phyloP scores from a whole-genome alignment of 2,113 vertebrate species.

The Podarcis muralis region DNA sequence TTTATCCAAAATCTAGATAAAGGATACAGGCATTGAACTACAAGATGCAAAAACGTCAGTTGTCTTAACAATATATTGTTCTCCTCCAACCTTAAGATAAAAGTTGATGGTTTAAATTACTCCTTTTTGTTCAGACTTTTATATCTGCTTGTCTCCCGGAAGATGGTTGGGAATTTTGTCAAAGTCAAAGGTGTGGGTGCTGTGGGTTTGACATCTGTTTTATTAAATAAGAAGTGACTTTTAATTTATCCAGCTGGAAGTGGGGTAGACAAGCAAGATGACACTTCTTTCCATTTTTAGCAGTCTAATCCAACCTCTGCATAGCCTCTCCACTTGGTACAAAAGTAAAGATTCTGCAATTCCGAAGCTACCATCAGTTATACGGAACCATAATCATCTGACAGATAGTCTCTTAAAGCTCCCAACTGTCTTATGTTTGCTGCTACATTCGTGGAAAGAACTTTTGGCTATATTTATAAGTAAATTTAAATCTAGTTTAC shows the following conservation, averaged over 20 bases:
- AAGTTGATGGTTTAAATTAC: constrained; percentile 64
- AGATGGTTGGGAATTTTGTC: constrained; percentile 36
- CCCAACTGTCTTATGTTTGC: constrained; percentile 75
- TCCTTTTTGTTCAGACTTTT: constrained; percentile 51
- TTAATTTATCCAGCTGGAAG: constrained; percentile 64
- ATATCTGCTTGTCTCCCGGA: constrained; percentile 35
- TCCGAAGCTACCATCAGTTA: constrained; percentile 73
- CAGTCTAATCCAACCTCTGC: constrained; percentile 64
- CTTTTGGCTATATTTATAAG: constrained; percentile 78
- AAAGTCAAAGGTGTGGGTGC: constrained; percentile 65
- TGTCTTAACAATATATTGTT: constrained; percentile 49
- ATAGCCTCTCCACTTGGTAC: constrained; percentile 70
- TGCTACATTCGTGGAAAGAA: constrained; percentile 78
- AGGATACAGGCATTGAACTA: constrained; percentile 55
- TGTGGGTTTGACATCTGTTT: constrained; percentile 85
- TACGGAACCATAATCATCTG: constrained; percentile 70
- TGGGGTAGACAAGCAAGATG: constrained; percentile 60
- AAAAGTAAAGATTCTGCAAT: constrained; percentile 72
- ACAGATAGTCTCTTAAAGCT: constrained; percentile 63
- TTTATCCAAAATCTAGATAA: constrained; percentile 41
- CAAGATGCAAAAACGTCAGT: constrained; percentile 27
- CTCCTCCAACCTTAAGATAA: constrained; percentile 57
- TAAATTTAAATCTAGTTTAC: constrained; percentile 73
- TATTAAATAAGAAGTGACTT: constrained; percentile 71
- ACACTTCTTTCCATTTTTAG: constrained; percentile 50